Base-by-base conservation (phyloP, 1,140 invertebrate genomes). In the Metopolophium dirhodum region DNA sequence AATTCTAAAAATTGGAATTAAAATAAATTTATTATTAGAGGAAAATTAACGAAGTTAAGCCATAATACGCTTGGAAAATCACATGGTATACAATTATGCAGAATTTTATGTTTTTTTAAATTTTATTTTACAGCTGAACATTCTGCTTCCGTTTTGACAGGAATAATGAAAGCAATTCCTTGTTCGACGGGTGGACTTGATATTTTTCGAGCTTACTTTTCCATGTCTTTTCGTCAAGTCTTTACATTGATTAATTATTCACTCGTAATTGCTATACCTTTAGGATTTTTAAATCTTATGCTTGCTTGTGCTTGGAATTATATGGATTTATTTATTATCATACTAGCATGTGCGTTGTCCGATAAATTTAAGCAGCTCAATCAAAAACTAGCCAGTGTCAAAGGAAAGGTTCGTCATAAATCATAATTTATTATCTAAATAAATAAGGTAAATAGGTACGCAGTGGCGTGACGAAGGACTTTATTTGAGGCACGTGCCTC, bases 231-330 rank as follows among this genome's bases (percentile, higher is more conserved):
- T 87, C 54, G 94, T 3, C 94, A 96, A 95, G 94, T 96, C 61
- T 96, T 96, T 93, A 94, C 94, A 0, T 94, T 94, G 61, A 94
- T 94, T 0, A 57, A 94, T 9, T 96, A 95, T 94, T 94, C 94
- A n/a, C 77, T 95, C 0, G 95, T 95, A 95, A 96, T 95, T 94
- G 96, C 95, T 54, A 93, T 95, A 41, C 7, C 95, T 30, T 95
- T 96, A 57, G 95, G 96, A 94, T 95, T 96, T 82, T 94, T 96
- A 18, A 96, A 96, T 93, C 95, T 96, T 35, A 95, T 96, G 47
- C 96, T 96, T 61, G 96, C 96, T 0, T 96, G 97, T 93, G 95
- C 96, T 8, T 97, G 97, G 96, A 97, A 97, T 94, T 97, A 97
- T 82, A 96, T 97, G 95, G 97, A 97, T 94, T 94, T 97, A 20